Evolutionary conservation across 2,888 invertebrate species (phyloP).

Genomic region (Perizoma affinitatum): DNA sequence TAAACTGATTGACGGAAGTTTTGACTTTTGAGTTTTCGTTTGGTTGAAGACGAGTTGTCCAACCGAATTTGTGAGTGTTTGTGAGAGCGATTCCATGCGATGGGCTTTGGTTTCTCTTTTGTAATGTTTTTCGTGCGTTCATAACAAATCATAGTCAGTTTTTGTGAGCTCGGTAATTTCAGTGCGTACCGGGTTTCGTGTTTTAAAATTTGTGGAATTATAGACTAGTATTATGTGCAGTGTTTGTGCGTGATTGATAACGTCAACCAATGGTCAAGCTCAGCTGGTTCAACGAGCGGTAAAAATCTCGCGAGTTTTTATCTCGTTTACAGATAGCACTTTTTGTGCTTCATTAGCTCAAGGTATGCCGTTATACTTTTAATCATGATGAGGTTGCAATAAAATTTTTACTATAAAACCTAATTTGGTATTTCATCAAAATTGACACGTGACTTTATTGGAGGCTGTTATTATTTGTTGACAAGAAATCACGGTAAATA

Average conservation of each 20-base stretch:
- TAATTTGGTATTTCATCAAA: neutral
- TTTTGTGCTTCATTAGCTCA: conserved; percentile 77
- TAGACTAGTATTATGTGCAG: conserved; percentile 40
- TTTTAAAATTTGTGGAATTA: neutral
- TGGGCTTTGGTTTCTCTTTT: conserved; percentile 15
- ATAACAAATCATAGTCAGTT: conserved; percentile 7
- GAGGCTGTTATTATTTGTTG: conserved; percentile 11
- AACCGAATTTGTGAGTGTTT: neutral
- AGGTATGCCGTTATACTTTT: conserved; percentile 70
- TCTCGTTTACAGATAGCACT: conserved; percentile 68
- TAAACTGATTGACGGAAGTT: too few species aligned
- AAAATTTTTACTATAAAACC: neutral
- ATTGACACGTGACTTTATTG: conserved; percentile 31
- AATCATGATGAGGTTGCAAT: neutral
- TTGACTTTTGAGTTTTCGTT: neutral
- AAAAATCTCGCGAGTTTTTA: conserved; percentile 78
- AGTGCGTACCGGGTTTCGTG: conserved; percentile 1
- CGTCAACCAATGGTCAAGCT: conserved; percentile 77
- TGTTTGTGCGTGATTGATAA: conserved; percentile 64
- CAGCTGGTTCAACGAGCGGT: conserved; percentile 81
- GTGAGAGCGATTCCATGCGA: neutral
- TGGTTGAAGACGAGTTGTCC: too few species aligned
- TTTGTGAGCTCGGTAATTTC: conserved; percentile 7
- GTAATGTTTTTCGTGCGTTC: conserved; percentile 24
- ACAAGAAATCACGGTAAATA: conserved; percentile 27